Evolutionary conservation across 1,140 invertebrate genomes (phyloP).

Genomic region (Cotesia vestalis): DNA sequence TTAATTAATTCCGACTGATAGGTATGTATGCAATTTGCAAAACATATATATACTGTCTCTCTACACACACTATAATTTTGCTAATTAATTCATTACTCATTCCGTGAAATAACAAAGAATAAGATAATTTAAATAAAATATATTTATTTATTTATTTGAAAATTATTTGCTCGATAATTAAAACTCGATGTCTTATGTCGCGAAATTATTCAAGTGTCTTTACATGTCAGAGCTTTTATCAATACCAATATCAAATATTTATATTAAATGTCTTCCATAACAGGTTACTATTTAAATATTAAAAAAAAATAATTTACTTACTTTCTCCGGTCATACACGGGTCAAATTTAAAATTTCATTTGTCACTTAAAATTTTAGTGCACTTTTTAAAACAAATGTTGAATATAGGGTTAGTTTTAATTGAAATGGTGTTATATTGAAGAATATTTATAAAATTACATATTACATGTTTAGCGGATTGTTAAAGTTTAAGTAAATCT

Average conservation of each 20-base stretch:
- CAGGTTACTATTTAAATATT: background rate
- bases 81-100: background rate
- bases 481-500: no score
- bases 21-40: background rate
- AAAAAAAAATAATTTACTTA: slow-evolving; percentile 31
- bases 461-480: no score
- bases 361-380: background rate
- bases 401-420: background rate
- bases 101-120: no score
- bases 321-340: slow-evolving; percentile 51
- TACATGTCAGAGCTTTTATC: no score
- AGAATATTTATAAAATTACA: no score
- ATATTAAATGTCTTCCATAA: background rate
- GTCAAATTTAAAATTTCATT: slow-evolving; percentile 47
- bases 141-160: background rate
- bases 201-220: no score
- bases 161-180: background rate
- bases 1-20: slow-evolving; percentile 15
- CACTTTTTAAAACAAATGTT: no score
- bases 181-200: no score
- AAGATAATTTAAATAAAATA: no score
- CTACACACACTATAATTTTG: background rate
- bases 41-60: background rate
- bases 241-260: no score
- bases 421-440: no score